These are phyloP conservation scores for Erynnis tages DNA, from an alignment of 2,888 invertebrate genomes.

Conservation along the genomic window DNA sequence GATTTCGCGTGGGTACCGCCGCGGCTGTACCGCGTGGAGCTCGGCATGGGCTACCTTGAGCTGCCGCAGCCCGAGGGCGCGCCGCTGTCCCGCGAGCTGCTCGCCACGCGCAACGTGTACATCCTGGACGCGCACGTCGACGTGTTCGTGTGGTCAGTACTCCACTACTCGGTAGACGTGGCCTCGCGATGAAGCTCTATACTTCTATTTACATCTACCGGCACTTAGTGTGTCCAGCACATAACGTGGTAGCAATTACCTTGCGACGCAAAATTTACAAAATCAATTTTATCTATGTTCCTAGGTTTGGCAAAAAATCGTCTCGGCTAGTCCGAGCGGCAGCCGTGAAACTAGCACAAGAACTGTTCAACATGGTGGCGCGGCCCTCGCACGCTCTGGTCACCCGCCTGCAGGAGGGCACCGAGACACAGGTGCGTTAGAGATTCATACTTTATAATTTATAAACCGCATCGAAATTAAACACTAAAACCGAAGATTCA, in stretches of 20 bases:
- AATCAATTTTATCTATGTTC: background rate
- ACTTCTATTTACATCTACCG: background rate
- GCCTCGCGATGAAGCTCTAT: no score
- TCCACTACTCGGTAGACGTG: background rate
- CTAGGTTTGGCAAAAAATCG: constrained; percentile 98
- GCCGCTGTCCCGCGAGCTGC: constrained; percentile 87
- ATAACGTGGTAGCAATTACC: no score
- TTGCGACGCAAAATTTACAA: no score
- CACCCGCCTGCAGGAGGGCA: constrained; percentile 94
- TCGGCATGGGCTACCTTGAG: constrained; percentile 99
- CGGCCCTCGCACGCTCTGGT: constrained; percentile 94
- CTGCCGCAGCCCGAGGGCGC: constrained; percentile 93
- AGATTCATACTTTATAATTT: no score
- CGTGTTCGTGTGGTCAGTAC: constrained; percentile 94
- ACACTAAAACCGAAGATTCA: no score
- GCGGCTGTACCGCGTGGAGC: constrained; percentile 94
- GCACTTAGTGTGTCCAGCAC: no score
- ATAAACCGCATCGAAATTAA: no score
- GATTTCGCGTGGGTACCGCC: constrained; percentile 85
- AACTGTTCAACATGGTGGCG: constrained; percentile 96
- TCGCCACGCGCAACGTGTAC: constrained; percentile 96
- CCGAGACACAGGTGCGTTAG: constrained; percentile 93
- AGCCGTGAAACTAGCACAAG: constrained; percentile 97
- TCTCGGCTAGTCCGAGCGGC: constrained; percentile 97
- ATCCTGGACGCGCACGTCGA: constrained; percentile 97